Percentiles rank a stretch among this genome's conserved stretches.
Evolutionary conservation across 2,113 vertebrate genomes (phyloP).

Genomic region (Brachypodius melanocephalos): DNA sequence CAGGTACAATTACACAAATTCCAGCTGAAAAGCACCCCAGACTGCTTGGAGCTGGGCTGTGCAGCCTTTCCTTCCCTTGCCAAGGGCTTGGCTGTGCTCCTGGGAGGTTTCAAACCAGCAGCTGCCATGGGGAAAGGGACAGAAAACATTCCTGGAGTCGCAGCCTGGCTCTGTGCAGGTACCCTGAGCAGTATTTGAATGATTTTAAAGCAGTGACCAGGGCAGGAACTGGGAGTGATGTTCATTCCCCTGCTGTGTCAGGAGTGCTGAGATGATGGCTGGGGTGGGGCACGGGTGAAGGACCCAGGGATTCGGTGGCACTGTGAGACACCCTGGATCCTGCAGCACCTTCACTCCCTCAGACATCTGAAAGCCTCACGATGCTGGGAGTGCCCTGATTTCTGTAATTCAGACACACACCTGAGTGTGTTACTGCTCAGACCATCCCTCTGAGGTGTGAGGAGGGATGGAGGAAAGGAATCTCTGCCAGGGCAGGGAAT

Average conservation of each 20-base stretch:
- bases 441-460: neutral
- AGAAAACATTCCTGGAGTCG: neutral
- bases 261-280: neutral
- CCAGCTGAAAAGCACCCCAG: neutral
- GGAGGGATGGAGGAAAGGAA: neutral
- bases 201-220: too few relatives aligned
- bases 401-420: neutral
- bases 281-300: neutral
- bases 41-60: neutral
- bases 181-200: neutral
- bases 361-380: neutral
- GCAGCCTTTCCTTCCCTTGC: neutral
- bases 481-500: neutral
- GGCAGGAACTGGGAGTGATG: neutral
- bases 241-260: neutral
- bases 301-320: neutral
- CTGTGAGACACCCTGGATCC: neutral
- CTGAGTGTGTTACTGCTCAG: accelerated
- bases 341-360: neutral
- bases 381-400: neutral
- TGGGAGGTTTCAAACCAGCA: neutral
- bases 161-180: neutral
- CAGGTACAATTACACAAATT: neutral
- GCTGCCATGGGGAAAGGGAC: neutral
- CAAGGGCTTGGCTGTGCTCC: neutral